Evolutionary conservation across 2,113 vertebrate genomes (phyloP).

Genomic region (Piprites chloris): DNA sequence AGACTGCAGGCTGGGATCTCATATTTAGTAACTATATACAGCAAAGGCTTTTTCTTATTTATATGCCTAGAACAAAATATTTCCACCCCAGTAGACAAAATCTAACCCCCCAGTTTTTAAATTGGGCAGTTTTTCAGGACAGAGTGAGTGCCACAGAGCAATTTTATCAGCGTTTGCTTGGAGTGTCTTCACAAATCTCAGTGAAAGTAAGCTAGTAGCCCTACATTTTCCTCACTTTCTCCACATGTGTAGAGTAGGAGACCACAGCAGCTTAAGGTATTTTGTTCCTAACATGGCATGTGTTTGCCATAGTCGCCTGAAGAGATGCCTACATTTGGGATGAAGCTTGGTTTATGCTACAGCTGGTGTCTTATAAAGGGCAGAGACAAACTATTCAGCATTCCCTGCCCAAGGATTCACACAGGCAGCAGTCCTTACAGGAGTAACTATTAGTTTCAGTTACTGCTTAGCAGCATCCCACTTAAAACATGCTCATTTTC

Average conservation of each 20-base stretch:
- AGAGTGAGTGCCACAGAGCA: not conserved
- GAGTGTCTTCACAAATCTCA: not conserved
- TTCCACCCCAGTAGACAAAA: not conserved
- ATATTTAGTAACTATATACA: not conserved
- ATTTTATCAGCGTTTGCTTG: not conserved
- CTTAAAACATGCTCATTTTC: not conserved
- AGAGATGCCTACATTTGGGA: not conserved
- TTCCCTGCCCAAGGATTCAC: not conserved
- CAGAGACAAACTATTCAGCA: not conserved
- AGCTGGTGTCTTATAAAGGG: not conserved
- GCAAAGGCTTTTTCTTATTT: not conserved
- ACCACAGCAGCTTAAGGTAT: not conserved
- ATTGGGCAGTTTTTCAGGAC: not conserved
- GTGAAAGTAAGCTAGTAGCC: not conserved
- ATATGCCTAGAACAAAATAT: not conserved
- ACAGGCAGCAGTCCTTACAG: not conserved
- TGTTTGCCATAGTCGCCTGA: not conserved
- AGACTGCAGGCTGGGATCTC: not conserved
- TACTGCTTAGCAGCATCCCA: not conserved
- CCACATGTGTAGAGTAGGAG: not conserved
- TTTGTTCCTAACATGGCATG: fast-evolving
- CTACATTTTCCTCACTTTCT: not conserved
- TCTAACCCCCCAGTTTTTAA: not conserved
- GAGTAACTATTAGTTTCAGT: not conserved
- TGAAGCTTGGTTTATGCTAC: not conserved